Evolutionary conservation across 2,888 invertebrate species (phyloP).

Genomic region (Neoitamus cyanurus): DNA sequence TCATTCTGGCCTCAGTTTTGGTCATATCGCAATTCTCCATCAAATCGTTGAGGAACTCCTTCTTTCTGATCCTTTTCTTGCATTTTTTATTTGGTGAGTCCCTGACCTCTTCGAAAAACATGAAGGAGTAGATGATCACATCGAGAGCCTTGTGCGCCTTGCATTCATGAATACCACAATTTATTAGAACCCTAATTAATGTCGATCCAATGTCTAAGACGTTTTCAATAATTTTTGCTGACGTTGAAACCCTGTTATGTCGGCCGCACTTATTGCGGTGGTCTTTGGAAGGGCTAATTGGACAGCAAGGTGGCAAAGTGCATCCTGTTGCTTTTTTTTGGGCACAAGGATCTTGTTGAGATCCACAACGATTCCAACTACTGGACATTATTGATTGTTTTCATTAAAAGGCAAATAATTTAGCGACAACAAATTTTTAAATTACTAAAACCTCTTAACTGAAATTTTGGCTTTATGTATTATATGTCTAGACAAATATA

Average conservation of each 20-base stretch:
- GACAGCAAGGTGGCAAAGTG: background rate
- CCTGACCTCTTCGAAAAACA: background rate
- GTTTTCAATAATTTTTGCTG: conserved; percentile 6
- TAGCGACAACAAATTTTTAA: too few species aligned
- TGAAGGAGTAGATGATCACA: conserved; percentile 15
- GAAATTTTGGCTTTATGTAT: background rate
- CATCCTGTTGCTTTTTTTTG: background rate
- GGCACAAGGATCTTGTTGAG: too few species aligned
- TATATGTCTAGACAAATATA: background rate
- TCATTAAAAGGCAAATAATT: too few species aligned
- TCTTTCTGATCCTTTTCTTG: background rate
- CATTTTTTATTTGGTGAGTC: background rate
- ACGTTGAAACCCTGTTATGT: background rate
- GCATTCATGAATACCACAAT: conserved; percentile 1
- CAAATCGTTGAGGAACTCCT: background rate
- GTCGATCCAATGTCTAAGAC: background rate
- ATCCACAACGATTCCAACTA: background rate
- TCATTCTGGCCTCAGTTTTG: background rate
- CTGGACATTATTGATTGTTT: background rate
- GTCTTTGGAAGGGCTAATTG: background rate
- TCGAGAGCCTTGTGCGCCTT: conserved; percentile 4
- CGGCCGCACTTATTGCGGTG: background rate
- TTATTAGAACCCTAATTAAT: background rate
- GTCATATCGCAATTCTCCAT: background rate
- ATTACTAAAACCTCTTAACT: too few species aligned